Conservation (phyloP, 2,797 vertebrate genomes). For the Tachyglossus aculeatus region DNA sequence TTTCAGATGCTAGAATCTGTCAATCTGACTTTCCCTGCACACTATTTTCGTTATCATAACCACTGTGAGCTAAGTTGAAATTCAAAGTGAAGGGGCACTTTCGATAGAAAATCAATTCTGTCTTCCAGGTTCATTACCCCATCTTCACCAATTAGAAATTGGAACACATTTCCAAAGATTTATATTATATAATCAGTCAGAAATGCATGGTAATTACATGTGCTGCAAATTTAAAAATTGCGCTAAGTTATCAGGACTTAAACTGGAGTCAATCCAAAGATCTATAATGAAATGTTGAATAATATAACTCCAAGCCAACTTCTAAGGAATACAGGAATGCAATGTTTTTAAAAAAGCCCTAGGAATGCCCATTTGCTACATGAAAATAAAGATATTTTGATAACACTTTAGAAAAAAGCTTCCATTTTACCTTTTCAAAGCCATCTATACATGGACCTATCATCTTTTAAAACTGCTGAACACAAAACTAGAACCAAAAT, state of each 20-base stretch:
- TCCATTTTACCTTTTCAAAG: slow-evolving; percentile 40
- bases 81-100: slow-evolving; percentile 64
- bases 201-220: slow-evolving; percentile 64
- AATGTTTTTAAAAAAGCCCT: slow-evolving; percentile 57
- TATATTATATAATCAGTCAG: slow-evolving; percentile 68
- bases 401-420: slow-evolving; percentile 50
- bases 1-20: slow-evolving; percentile 62
- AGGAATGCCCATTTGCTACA: slow-evolving; percentile 42
- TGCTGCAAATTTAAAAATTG: slow-evolving; percentile 57
- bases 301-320: slow-evolving; percentile 40
- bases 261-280: slow-evolving; percentile 60
- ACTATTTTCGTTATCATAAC: slow-evolving; percentile 62
- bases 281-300: slow-evolving; percentile 53
- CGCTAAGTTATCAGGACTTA: slow-evolving; percentile 65
- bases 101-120: slow-evolving; percentile 66
- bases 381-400: slow-evolving; percentile 46
- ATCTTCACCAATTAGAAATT: slow-evolving; percentile 70
- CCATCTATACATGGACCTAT: slow-evolving; percentile 38
- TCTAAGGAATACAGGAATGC: slow-evolving; percentile 40
- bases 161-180: slow-evolving; percentile 70
- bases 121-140: slow-evolving; percentile 68
- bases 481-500: too few species aligned
- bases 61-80: slow-evolving; percentile 62
- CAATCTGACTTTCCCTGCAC: slow-evolving; percentile 62
- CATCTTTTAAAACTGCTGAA: too few species aligned